phyloP scores from a whole-genome alignment of 2,113 vertebrate species.

The Nibea albiflora region DNA sequence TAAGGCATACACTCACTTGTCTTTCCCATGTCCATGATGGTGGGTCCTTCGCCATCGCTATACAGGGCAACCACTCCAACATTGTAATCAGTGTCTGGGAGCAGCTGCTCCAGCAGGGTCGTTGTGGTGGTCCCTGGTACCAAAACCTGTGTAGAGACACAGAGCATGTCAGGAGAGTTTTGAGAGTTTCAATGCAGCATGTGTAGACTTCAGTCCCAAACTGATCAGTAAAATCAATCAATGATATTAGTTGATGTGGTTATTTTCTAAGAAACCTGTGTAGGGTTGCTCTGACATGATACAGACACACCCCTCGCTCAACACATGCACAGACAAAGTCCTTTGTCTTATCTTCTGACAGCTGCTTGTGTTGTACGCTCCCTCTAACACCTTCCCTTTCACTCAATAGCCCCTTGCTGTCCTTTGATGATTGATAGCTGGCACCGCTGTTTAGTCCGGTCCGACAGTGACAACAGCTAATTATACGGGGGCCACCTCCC shows the following conservation, averaged over 20 bases:
- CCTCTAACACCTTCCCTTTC: conserved; percentile 16
- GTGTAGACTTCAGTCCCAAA: neutral
- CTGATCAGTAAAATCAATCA: neutral
- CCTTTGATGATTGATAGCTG: conserved; percentile 61
- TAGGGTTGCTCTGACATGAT: neutral
- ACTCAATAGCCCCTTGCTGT: conserved; percentile 41
- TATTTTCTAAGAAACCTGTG: neutral
- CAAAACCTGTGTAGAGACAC: conserved; percentile 83
- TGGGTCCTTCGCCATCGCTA: conserved; percentile 91
- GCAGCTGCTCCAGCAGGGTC: conserved; percentile 87
- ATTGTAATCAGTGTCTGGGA: conserved; percentile 90
- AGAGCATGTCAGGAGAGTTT: conserved; percentile 1
- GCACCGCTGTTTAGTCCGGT: conserved; percentile 17
- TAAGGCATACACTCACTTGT: conserved; percentile 87
- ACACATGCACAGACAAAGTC: conserved; percentile 8
- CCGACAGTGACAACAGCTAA: conserved; percentile 48
- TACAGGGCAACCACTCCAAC: conserved; percentile 92
- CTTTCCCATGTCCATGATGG: conserved; percentile 86
- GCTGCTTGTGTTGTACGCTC: conserved; percentile 32
- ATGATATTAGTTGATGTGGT: neutral
- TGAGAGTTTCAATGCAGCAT: neutral
- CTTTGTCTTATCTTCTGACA: conserved; percentile 13
- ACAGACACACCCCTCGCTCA: neutral
- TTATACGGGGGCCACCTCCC: conserved; percentile 16
- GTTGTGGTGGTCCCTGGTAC: conserved; percentile 88